Conservation (phyloP, 2,888 invertebrate genomes). For the Lottia scabra region DNA sequence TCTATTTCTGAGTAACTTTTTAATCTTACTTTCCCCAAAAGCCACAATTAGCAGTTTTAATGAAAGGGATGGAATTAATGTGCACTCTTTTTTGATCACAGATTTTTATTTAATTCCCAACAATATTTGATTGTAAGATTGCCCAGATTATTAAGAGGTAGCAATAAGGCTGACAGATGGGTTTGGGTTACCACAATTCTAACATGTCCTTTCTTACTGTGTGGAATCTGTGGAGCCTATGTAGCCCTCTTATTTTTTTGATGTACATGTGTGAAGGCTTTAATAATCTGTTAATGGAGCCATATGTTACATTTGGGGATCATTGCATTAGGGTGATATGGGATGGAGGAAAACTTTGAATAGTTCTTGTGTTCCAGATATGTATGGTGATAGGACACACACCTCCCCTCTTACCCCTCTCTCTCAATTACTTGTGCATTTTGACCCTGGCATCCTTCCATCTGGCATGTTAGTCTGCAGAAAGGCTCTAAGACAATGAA, state of each 20-base stretch:
- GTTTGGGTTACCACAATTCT: neutral
- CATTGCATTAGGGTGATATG: neutral
- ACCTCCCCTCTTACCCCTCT: constrained; percentile 14
- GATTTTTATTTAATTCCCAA: neutral
- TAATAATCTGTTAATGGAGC: constrained; percentile 32
- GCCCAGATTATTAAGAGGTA: neutral
- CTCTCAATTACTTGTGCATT: constrained; percentile 22
- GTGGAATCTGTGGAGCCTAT: constrained; percentile 5
- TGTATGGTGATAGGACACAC: constrained; percentile 6
- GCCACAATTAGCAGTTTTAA: neutral
- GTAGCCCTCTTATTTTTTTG: neutral
- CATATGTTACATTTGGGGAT: constrained; percentile 30
- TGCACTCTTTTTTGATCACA: neutral
- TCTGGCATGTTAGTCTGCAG: constrained; percentile 35
- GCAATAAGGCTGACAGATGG: constrained; percentile 4
- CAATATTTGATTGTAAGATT: neutral
- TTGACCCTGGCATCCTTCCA: constrained; percentile 27
- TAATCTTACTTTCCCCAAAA: constrained; percentile 1
- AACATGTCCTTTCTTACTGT: neutral
- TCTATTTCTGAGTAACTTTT: neutral
- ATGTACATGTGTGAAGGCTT: constrained; percentile 9
- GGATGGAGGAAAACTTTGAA: constrained; percentile 6
- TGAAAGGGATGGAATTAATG: constrained; percentile 2
- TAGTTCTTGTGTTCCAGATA: neutral
- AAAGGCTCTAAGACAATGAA: constrained; percentile 33